Evolutionary conservation across 2,113 vertebrate species (phyloP), one percentile per base, ranked within the genome.

Genomic region (Pelecanoides urinatrix): DNA sequence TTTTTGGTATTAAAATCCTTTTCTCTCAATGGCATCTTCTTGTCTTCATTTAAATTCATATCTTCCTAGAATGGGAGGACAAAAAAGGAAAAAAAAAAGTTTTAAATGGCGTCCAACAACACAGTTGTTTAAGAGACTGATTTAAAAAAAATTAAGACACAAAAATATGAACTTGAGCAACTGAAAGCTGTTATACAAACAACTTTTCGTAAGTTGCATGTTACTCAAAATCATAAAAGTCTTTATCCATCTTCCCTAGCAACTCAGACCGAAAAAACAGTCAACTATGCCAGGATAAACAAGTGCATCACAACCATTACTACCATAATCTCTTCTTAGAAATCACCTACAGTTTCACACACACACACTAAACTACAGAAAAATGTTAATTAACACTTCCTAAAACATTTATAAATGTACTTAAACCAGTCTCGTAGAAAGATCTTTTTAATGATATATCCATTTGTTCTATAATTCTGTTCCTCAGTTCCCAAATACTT

Each of bases 11-110:
- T 98, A 71, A 99, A 98, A 97, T 99, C 99, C 78, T 99, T 99
- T 95, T 99, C 98, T 96, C 99, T 98, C 96, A 99, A 97, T 77
- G 99, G 99, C 96, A 98, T 98, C 97, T 99, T 99, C 97, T 99
- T 99, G 86, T 99, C 99, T 97, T 99, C 99, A 97, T 99, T 99
- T 98, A 99, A 98, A 98, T 99, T 99, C 99, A 99, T 99, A 98
- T 99, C 99, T 98, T 99, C 99, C 99, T 99, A 97, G n/a, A 94
- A 91, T 65, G 26, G 19, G 12, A 63, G 9, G 17, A 45, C 14
- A 44, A 44, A 44, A 16, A 44, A 44, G 96, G 96, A 93, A 76
- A 94, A 30, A 94, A 75, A 85, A 79, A 55, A 82, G 9, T 49
- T 77, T 73, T 63, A 93, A 52, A 70, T 45, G 16, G 26, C 68